Evolutionary conservation across 2,113 vertebrate genomes (phyloP).

Genomic region (Lipophrys pholis): DNA sequence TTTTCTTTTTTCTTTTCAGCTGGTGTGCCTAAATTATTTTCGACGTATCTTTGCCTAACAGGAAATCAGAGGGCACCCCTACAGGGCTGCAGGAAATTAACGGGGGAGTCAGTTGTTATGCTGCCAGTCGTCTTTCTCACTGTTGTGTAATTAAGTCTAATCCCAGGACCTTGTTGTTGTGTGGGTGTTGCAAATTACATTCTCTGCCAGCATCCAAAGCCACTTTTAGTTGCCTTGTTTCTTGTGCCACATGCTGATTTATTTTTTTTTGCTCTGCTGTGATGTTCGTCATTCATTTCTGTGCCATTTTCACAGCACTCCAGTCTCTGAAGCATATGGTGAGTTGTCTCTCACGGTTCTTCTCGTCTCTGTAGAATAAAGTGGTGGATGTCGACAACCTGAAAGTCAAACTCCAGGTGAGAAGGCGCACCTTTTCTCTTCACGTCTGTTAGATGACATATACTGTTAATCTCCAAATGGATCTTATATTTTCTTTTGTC

Average conservation of each 20-base stretch:
- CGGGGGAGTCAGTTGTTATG: constrained; percentile 70
- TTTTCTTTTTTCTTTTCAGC: constrained; percentile 10
- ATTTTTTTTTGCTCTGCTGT: constrained; percentile 22
- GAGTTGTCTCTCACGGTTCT: constrained; percentile 35
- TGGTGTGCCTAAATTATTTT: constrained; percentile 36
- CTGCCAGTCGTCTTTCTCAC: constrained; percentile 72
- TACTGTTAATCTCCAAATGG: not conserved
- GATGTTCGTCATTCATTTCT: constrained; percentile 39
- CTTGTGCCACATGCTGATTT: constrained; percentile 50
- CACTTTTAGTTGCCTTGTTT: constrained; percentile 62
- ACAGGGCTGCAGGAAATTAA: constrained; percentile 75
- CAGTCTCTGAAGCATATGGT: constrained; percentile 36
- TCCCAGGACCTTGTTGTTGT: constrained; percentile 70
- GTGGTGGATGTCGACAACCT: constrained; percentile 92
- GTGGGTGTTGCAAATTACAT: constrained; percentile 71
- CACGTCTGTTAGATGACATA: not conserved
- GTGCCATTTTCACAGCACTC: constrained; percentile 23
- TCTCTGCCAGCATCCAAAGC: constrained; percentile 66
- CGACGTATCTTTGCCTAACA: constrained; percentile 27
- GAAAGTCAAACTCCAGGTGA: constrained; percentile 91
- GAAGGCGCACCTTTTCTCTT: not conserved
- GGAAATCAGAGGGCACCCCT: constrained; percentile 65
- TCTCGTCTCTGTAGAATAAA: constrained; percentile 89
- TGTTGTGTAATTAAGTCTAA: constrained; percentile 80
- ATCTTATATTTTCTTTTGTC: not conserved